phyloP scores from a whole-genome alignment of 1,140 invertebrate genomes.

The Drosophila trapezifrons region DNA sequence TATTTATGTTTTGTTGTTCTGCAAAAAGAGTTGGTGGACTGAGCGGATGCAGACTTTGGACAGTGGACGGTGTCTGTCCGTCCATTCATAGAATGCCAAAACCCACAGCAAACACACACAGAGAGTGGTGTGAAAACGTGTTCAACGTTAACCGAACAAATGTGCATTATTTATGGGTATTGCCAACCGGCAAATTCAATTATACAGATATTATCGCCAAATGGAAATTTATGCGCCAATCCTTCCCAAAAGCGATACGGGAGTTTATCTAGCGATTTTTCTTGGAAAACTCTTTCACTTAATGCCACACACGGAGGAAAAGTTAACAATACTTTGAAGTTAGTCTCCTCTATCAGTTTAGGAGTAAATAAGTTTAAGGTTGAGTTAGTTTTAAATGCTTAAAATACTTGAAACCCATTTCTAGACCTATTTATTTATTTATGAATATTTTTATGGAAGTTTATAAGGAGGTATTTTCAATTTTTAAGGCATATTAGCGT shows the following conservation, averaged over 20 bases:
- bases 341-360: not conserved
- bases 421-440: too few species aligned
- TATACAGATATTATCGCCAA: conserved; percentile 43
- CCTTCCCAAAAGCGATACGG: not conserved
- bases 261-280: conserved; percentile 16
- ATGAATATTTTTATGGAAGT: too few species aligned
- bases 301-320: not conserved
- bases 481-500: too few species aligned
- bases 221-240: conserved; percentile 23
- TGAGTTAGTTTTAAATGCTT: too few species aligned
- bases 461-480: too few species aligned
- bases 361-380: not conserved
- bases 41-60: conserved; percentile 26
- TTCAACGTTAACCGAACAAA: conserved; percentile 16
- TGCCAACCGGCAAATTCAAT: conserved; percentile 47
- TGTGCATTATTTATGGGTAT: conserved; percentile 43
- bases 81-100: conserved; percentile 46
- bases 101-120: conserved; percentile 8
- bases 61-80: conserved; percentile 22
- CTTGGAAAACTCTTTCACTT: conserved; percentile 18
- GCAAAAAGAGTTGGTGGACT: conserved; percentile 4
- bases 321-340: not conserved
- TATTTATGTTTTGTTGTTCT: conserved; percentile 43
- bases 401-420: too few species aligned
- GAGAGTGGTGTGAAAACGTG: conserved; percentile 34